Evolutionary conservation across 1,140 invertebrate species (phyloP).

Genomic region (Drosophila pandora): DNA sequence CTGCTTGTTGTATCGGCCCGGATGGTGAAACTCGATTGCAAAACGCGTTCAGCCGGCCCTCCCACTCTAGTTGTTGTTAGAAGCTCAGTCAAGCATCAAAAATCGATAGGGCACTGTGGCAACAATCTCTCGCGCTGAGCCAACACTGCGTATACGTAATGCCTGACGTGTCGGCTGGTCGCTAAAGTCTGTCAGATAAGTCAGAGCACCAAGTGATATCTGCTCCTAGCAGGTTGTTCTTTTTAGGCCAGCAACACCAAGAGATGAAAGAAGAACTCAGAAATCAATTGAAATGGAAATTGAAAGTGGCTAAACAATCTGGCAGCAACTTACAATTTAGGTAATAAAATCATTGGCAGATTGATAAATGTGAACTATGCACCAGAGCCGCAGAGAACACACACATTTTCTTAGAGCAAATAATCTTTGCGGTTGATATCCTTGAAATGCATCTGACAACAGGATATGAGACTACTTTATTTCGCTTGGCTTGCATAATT

Average conservation of each 20-base stretch:
- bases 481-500: constrained; percentile 55
- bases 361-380: constrained; percentile 62
- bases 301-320: constrained; percentile 43
- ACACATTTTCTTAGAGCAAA: constrained; percentile 47
- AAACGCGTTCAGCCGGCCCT: constrained; percentile 27
- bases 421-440: constrained; percentile 7
- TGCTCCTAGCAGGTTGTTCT: constrained; percentile 23
- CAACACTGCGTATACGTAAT: constrained; percentile 43
- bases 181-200: constrained; percentile 49
- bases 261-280: neutral
- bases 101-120: constrained; percentile 56
- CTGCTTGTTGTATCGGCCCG: constrained; percentile 48
- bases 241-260: neutral
- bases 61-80: constrained; percentile 12
- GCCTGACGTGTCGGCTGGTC: constrained; percentile 7
- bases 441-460: constrained; percentile 21
- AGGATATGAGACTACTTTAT: constrained; percentile 16
- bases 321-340: constrained; percentile 45
- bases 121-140: constrained; percentile 4
- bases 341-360: constrained; percentile 54
- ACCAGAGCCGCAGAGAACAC: constrained; percentile 2
- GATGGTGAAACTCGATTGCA: constrained; percentile 46
- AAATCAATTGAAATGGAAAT: constrained; percentile 50
- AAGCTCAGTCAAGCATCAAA: constrained; percentile 66
- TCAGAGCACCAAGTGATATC: constrained; percentile 30